Evolutionary conservation across 1,140 invertebrate genomes (phyloP).

Genomic region (Drosophila sechellia): DNA sequence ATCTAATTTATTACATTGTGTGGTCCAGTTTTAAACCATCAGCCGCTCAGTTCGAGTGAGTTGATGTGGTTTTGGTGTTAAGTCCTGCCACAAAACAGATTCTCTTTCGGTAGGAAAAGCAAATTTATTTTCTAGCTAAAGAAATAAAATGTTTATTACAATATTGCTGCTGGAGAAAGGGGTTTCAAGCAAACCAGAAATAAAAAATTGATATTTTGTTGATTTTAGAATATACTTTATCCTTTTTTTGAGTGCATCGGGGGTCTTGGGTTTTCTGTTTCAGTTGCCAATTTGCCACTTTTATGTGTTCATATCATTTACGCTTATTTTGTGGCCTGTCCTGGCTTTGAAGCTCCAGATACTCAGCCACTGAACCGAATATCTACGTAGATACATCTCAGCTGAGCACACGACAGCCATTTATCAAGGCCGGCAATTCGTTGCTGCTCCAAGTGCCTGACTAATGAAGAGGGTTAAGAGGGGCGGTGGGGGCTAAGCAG

Average conservation of each 20-base stretch:
- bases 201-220: too few relatives aligned
- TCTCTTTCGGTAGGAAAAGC: neutral
- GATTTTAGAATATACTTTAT: neutral
- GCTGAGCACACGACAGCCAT: constrained; percentile 39
- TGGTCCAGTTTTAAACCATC: constrained; percentile 63
- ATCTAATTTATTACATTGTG: constrained; percentile 77
- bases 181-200: too few relatives aligned
- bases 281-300: constrained; percentile 54
- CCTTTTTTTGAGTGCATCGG: constrained; percentile 8
- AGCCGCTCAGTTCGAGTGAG: constrained; percentile 8
- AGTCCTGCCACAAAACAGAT: constrained; percentile 23
- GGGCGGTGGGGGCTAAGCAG: neutral
- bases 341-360: constrained; percentile 17
- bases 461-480: constrained; percentile 7
- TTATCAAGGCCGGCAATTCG: constrained; percentile 63
- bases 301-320: constrained; percentile 73
- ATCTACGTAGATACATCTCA: constrained; percentile 20
- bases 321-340: constrained; percentile 44
- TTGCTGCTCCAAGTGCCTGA: constrained; percentile 58
- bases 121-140: too few relatives aligned
- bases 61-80: constrained; percentile 45
- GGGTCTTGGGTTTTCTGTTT: constrained; percentile 25
- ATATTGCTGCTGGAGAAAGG: too few relatives aligned
- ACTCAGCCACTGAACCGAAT: neutral
- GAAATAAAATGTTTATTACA: too few relatives aligned